phyloP scores from a whole-genome alignment of 2,888 invertebrate species.

The Leuctra nigra region DNA sequence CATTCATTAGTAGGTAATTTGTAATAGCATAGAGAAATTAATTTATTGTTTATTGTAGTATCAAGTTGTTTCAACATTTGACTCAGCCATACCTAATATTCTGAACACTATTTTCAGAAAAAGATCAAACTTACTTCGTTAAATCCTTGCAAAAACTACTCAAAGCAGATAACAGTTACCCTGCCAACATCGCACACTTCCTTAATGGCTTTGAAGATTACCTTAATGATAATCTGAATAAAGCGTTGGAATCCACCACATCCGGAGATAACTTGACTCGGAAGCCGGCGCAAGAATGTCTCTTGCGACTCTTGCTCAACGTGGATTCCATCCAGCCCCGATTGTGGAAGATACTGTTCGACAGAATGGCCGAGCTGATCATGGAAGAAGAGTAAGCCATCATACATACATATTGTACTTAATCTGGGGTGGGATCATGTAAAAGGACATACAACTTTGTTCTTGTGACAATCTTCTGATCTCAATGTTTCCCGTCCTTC shows the following conservation, averaged over 20 bases:
- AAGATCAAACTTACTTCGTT: not conserved
- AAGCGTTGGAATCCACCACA: not conserved
- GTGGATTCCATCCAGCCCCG: constrained; percentile 3
- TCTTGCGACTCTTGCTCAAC: constrained; percentile 1
- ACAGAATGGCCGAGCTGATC: not conserved
- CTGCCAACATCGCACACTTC: not conserved
- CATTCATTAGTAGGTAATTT: no score
- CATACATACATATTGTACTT: not conserved
- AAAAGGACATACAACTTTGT: no score
- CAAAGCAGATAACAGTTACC: not conserved
- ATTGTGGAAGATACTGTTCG: not conserved
- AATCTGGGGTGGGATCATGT: not conserved
- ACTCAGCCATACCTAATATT: no score
- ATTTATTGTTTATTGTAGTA: no score
- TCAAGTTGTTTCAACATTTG: no score
- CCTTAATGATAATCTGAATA: constrained; percentile 1
- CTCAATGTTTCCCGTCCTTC: no score
- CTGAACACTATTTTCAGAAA: not conserved
- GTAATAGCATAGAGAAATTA: no score
- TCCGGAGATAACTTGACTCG: not conserved
- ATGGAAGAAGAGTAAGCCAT: not conserved
- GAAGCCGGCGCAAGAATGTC: constrained; percentile 9
- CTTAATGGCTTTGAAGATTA: not conserved
- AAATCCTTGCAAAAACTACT: not conserved
- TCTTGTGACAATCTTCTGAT: no score